Evolutionary conservation across 2,888 invertebrate genomes (phyloP), one percentile per base, ranked within the genome.

Genomic region (Ichneumoninae sp.): DNA sequence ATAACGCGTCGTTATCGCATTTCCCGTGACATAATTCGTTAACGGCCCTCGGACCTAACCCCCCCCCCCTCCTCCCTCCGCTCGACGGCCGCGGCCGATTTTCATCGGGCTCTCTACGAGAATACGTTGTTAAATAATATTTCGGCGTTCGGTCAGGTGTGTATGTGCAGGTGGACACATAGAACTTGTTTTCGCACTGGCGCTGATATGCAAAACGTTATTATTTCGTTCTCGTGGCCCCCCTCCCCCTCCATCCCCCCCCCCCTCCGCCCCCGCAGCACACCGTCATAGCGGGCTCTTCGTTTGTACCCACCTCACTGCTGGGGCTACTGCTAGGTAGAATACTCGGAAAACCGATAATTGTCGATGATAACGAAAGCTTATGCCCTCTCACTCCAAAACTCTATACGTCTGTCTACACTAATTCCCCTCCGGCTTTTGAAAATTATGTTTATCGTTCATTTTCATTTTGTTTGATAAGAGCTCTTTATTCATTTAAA

Each of bases 111-210:
- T 72, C 52, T 19, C 19, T 60, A 75, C 69, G 80, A 40, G 83
- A 83, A 80, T 80, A 79, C 75, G 75, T 62, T 82, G 79, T 84
- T 79, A 54, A 84, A 82, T 79, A 79, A 82, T 79, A 82, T 80
- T 85, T 83, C 70, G 72, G 40, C 52, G 65, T 60, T 36, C 30
- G 60, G 54, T 60, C 50, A 36, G 72, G 30, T 66, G 26, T 47
- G 19, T 50, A 74, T 50, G n/a, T n/a, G 44, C 47, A 40, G 2
- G 52, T 47, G 22, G n/a, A 52, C 22, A 52, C 22, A 22, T 22
- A 36, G 62, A 62, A 74, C 54, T 69, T 80, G 74, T 74, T 79
- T 75, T 81, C 70, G 74, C 74, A 74, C 70, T 60, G 40, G n/a
- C 71, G 60, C n/a, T 44, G 65, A 54, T 72, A 72, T 62, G 68